Conservation (phyloP, 2,888 invertebrate species). For the Yponomeuta plumbellus region DNA sequence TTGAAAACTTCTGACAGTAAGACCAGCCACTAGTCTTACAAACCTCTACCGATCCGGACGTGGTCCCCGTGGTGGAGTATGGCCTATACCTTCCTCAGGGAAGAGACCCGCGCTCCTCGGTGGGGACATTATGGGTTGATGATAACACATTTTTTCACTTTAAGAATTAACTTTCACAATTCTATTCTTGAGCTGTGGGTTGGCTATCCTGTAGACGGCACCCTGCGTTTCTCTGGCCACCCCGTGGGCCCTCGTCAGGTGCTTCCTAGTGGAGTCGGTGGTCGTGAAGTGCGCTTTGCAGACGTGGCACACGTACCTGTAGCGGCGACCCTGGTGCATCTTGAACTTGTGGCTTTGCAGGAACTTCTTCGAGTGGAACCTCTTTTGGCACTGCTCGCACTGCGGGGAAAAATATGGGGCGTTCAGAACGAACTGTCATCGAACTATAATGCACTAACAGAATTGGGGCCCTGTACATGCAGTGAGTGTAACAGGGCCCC, state of each 20-base stretch:
- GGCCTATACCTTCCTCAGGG: no score
- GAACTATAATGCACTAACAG: no score
- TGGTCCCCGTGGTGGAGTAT: no score
- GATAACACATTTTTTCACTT: no score
- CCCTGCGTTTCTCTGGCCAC: conserved; percentile 31
- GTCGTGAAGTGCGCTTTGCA: conserved; percentile 34
- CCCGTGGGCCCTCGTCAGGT: conserved; percentile 31
- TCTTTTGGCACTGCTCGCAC: conserved; percentile 18
- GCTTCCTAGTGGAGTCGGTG: conserved; percentile 32
- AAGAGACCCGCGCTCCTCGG: no score
- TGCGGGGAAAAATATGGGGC: conserved; percentile 8
- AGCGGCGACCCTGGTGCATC: conserved; percentile 16
- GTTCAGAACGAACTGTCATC: no score
- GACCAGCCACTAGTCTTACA: no score
- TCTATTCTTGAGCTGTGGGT: not conserved
- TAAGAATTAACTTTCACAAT: not conserved
- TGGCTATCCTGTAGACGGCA: conserved; percentile 27
- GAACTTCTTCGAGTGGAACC: conserved; percentile 20
- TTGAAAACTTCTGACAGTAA: no score
- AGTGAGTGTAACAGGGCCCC: no score
- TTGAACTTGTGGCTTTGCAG: conserved; percentile 19
- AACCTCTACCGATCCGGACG: no score
- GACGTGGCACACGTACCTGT: conserved; percentile 32
- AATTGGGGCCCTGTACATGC: no score
- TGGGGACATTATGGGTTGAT: no score